Conservation (phyloP, 2,797 vertebrate species). For the Scolopax bukidnonensis region DNA sequence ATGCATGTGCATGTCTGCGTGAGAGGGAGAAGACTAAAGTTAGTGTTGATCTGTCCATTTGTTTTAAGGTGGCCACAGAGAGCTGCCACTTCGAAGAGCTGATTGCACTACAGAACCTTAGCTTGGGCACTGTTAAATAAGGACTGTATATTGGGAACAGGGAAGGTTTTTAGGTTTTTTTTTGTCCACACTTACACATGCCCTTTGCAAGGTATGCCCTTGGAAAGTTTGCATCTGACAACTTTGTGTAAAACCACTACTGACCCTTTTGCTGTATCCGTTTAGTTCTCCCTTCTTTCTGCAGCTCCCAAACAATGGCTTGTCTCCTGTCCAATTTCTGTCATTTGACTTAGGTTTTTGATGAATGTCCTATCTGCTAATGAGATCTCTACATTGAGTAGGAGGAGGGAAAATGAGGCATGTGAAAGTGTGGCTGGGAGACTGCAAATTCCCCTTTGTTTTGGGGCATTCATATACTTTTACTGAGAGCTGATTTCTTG, state of each 20-base stretch:
- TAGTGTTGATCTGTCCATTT: slow-evolving; percentile 42
- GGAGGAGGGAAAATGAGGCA: slow-evolving; percentile 57
- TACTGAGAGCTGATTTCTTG: slow-evolving; percentile 61
- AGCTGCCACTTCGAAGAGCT: slow-evolving; percentile 43
- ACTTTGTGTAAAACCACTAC: slow-evolving; percentile 77
- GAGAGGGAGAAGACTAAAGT: slow-evolving; percentile 28
- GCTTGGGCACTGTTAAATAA: slow-evolving; percentile 70
- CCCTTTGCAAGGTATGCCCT: slow-evolving; percentile 35
- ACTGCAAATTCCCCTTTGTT: slow-evolving; percentile 62
- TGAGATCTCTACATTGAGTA: slow-evolving; percentile 39
- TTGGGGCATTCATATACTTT: slow-evolving; percentile 57
- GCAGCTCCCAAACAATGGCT: slow-evolving; percentile 34
- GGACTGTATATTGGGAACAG: slow-evolving; percentile 65
- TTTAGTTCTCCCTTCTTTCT: slow-evolving; percentile 61
- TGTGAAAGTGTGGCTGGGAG: slow-evolving; percentile 54
- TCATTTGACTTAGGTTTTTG: slow-evolving; percentile 16
- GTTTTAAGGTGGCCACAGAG: slow-evolving; percentile 42
- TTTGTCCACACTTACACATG: slow-evolving; percentile 50
- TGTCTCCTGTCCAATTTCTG: slow-evolving; percentile 57
- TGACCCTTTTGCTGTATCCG: slow-evolving; percentile 73
- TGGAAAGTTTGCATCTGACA: slow-evolving; percentile 39
- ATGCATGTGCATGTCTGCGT: rapidly evolving
- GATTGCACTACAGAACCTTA: slow-evolving; percentile 75
- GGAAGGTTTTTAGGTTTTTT: slow-evolving; percentile 36
- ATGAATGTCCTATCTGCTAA: slow-evolving; percentile 24